Evolutionary conservation across 1,140 invertebrate species (phyloP), one percentile per base, ranked within the genome.

Genomic region (Caenorhabditis brenneri): DNA sequence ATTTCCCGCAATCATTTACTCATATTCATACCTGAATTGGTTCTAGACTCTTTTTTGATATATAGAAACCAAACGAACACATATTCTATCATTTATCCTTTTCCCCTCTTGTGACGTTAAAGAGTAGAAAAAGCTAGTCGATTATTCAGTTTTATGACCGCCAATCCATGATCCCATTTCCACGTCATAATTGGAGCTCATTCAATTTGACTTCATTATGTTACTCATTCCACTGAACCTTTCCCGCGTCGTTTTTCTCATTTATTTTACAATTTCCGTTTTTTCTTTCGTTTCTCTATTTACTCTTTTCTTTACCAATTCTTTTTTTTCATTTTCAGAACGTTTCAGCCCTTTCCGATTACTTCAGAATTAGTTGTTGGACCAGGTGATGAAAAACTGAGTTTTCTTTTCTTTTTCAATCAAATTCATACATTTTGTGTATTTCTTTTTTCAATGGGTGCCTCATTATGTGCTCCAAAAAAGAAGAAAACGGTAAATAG

Each of bases 401-500:
- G 3, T 4, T 65, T 19, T 9, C 10, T 27, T 0, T 58, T 29
- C 6, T 29, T 27, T 29, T 27, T 36, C 33, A 9, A 65, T 19
- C 22, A 33, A 24, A 15, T 36, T 19, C 31, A 12, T 27, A 27
- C 31, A 36, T 36, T 65, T 12, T 58, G 16, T 27, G 6, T 58
- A 36, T 27, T 31, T 81, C 22, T 60, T 24, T 60, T 12, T 39
- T 4, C 29, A 65, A 83, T 83, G 81, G 81, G 81, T 31, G 58
- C 60, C 31, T 29, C 82, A 29, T 58, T 83, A 15, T 83, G 82
- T 55, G 55, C 82, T 51, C 82, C 82, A 24, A 83, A 78, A 29
- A 82, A 83, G 74, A 83, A 55, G 36, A 83, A 83, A 83, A 60
- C 82, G 65, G 82, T 83, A 53, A 33, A n/a, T 22, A 58, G 19